Base-by-base conservation (phyloP, 2,888 invertebrate species). In the Philereme vetulata region DNA sequence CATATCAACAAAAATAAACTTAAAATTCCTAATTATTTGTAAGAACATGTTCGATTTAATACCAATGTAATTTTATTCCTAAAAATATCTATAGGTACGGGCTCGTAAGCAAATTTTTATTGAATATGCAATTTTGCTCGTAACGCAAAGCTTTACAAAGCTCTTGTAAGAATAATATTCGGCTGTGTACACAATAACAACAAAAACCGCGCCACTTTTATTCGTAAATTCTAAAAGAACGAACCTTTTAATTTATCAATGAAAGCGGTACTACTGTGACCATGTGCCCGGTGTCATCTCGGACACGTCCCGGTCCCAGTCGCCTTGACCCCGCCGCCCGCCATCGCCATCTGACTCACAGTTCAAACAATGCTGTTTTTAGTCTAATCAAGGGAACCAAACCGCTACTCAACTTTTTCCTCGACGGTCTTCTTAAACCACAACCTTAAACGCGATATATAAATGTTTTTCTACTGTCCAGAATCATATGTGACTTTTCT, bases 301-400 rank as follows among this genome's bases (percentile, higher is more conserved):
- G 77, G 78, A 79, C 77, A 71, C 71, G 80, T 75, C 77, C 77
- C 72, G 78, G 69, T 74, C 73, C 66, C 72, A 64, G 56, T 62
- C 67, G 66, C 69, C 69, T 66, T 66, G 69, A 65, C 66, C 65
- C 60, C 68, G 60, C 64, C 52, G 35, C 51, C 55, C 44, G 58
- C 57, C 50, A 34, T 9, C 45, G 38, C 59, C 51, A 53, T 42
- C 60, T 43, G 42, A 60, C 66, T 50, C 59, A 32, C 61, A 63
- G 65, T 63, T 67, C 67, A 67, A 65, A 66, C 66, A 68, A 66
- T 60, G 59, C 64, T 61, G 46, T 53, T 65, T 65, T 65, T 56
- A 63, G 63, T 66, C 60, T 51, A 61, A 67, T 56, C 60, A 54
- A 58, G 56, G 51, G 53, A 64, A 53, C 53, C 21, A 45, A 55